Evolutionary conservation across 1,140 invertebrate species (phyloP).

Genomic region (Drosophila varians): DNA sequence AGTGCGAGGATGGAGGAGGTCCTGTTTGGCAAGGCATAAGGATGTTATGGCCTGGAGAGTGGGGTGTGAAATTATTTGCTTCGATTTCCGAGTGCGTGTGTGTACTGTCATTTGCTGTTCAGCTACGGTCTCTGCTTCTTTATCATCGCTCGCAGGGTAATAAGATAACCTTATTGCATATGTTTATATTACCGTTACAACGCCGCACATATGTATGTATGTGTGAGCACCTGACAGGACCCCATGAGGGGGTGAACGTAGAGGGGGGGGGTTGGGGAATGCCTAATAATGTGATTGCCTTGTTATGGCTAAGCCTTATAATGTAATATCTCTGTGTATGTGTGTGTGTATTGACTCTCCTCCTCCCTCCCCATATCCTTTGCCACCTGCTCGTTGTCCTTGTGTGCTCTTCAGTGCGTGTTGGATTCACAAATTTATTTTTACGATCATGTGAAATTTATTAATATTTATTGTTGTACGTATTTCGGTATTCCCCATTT

Average conservation of each 20-base stretch:
- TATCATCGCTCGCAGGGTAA: conserved; percentile 56
- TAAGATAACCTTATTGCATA: conserved; percentile 81
- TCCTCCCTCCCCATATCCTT: background rate
- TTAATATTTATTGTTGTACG: conserved; percentile 81
- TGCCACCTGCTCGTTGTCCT: conserved; percentile 1
- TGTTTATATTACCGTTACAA: conserved; percentile 74
- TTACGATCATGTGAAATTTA: conserved; percentile 82
- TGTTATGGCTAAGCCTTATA: conserved; percentile 82
- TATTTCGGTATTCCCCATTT: conserved; percentile 36
- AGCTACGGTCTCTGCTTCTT: conserved; percentile 9
- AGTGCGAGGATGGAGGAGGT: background rate
- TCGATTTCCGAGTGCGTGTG: conserved; percentile 54
- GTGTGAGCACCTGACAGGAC: conserved; percentile 15
- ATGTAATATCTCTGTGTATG: conserved; percentile 67
- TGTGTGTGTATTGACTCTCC: conserved; percentile 8
- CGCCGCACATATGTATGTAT: conserved; percentile 27
- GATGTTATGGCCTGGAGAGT: conserved; percentile 18
- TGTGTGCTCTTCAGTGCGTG: conserved; percentile 47
- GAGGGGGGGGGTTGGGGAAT: conserved; percentile 50
- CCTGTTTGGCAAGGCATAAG: background rate
- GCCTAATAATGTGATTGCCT: conserved; percentile 82
- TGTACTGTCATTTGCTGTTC: conserved; percentile 42
- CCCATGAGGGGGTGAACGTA: no score
- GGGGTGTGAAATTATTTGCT: conserved; percentile 60
- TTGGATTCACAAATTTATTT: conserved; percentile 81